Conservation (phyloP, 2,888 invertebrate genomes). For the Willowsia nigromaculata region DNA sequence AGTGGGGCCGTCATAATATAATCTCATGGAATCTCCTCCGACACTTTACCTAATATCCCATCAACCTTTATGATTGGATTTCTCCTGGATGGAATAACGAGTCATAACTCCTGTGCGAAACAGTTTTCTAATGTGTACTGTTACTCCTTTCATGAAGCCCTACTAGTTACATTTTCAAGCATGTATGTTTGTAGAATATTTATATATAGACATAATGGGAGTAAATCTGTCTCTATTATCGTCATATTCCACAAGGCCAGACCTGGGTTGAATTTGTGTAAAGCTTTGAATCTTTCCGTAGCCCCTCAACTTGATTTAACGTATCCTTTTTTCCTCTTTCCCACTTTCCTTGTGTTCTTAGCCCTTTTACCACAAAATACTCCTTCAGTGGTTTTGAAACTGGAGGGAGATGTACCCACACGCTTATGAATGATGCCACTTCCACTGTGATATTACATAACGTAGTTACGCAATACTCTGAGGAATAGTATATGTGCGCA, state of each 20-base stretch:
- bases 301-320: constrained; percentile 56
- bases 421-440: not conserved
- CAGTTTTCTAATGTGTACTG: constrained; percentile 40
- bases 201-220: not conserved
- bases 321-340: constrained; percentile 30
- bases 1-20: constrained; percentile 72
- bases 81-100: constrained; percentile 75
- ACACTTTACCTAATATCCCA: constrained; percentile 77
- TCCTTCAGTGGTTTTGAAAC: constrained; percentile 46
- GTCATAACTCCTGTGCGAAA: constrained; percentile 73
- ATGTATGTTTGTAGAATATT: no score
- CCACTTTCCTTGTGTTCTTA: constrained; percentile 11
- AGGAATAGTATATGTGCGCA: not conserved
- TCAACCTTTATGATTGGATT: constrained; percentile 78
- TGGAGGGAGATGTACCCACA: not conserved
- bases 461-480: not conserved
- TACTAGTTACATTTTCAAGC: no score
- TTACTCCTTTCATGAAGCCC: not conserved
- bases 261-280: not conserved
- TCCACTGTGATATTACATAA: constrained; percentile 9
- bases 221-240: constrained; percentile 58
- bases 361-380: constrained; percentile 54
- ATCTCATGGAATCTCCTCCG: constrained; percentile 72
- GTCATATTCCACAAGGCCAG: not conserved
- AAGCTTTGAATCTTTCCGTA: not conserved